phyloP scores from a whole-genome alignment of 2,888 invertebrate genomes.

The Zaprionus obscuricornis region DNA sequence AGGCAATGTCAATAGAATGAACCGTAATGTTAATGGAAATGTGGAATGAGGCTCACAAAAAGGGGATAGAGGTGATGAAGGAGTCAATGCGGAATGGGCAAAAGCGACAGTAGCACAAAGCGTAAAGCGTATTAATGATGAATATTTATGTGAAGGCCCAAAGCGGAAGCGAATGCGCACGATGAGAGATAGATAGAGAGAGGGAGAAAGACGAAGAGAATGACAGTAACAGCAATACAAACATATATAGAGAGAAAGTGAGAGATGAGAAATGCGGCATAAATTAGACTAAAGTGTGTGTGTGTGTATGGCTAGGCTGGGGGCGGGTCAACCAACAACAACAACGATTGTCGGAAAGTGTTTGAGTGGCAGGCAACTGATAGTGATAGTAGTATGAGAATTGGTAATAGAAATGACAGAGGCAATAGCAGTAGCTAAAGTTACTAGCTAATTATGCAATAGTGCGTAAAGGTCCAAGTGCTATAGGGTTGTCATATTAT shows the following conservation, averaged over 20 bases:
- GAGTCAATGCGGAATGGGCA: not conserved
- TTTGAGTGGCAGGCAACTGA: constrained; percentile 51
- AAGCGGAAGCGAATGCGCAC: constrained; percentile 60
- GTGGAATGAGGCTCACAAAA: too few relatives aligned
- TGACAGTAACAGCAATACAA: too few relatives aligned
- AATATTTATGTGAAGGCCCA: constrained; percentile 73
- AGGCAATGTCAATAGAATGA: constrained; percentile 63
- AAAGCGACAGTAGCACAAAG: constrained; percentile 48
- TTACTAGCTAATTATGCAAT: constrained; percentile 67
- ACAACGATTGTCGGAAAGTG: constrained; percentile 29
- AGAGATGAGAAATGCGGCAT: constrained; percentile 62
- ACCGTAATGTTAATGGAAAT: too few relatives aligned
- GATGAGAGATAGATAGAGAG: constrained; percentile 7
- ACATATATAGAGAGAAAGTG: too few relatives aligned
- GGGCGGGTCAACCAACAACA: constrained; percentile 55
- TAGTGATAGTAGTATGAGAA: constrained; percentile 40
- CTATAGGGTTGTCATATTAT: constrained; percentile 29
- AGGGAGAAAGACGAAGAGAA: not conserved
- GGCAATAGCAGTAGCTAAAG: constrained; percentile 26
- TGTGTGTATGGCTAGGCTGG: too few relatives aligned
- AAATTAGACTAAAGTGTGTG: constrained; percentile 75
- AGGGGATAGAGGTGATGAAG: not conserved
- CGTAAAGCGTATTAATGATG: constrained; percentile 79
- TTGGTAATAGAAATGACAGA: constrained; percentile 9
- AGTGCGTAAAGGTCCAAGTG: constrained; percentile 54